Evolutionary conservation across 1,140 invertebrate species (phyloP).

Genomic region (Papilio helenus): DNA sequence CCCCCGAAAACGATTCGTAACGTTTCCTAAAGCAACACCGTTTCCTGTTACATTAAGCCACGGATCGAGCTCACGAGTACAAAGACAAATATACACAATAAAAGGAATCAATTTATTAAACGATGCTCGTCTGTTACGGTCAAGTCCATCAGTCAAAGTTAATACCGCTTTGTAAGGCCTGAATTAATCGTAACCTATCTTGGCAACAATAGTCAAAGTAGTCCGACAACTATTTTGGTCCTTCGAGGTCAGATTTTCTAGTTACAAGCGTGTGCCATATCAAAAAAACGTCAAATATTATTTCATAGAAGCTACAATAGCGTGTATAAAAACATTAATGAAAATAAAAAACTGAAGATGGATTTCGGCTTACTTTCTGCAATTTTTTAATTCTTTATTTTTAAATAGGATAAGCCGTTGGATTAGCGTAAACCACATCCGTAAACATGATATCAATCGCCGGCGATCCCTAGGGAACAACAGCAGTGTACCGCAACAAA

Average conservation of each 20-base stretch:
- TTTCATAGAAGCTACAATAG: neutral
- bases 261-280: neutral
- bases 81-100: slow-evolving; percentile 38
- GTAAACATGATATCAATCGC: slow-evolving; percentile 61
- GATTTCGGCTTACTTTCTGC: neutral
- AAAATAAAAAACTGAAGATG: neutral
- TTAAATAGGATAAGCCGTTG: slow-evolving; percentile 43
- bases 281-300: slow-evolving; percentile 8
- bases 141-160: slow-evolving; percentile 19
- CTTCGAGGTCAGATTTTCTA: slow-evolving; percentile 32
- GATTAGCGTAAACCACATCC: slow-evolving; percentile 61
- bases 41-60: slow-evolving; percentile 67
- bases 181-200: slow-evolving; percentile 6
- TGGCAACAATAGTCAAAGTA: slow-evolving; percentile 13
- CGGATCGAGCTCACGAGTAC: slow-evolving; percentile 56
- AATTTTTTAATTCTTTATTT: neutral
- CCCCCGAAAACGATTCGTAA: slow-evolving; percentile 69
- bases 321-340: neutral
- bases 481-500: slow-evolving; percentile 66
- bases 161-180: slow-evolving; percentile 2
- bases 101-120: slow-evolving; percentile 34
- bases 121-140: slow-evolving; percentile 14
- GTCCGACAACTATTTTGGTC: slow-evolving; percentile 32
- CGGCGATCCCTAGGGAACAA: slow-evolving; percentile 58
- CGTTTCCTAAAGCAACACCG: slow-evolving; percentile 77